Conservation (phyloP, 2,113 vertebrate genomes). For the Oncorhynchus clarkii region DNA sequence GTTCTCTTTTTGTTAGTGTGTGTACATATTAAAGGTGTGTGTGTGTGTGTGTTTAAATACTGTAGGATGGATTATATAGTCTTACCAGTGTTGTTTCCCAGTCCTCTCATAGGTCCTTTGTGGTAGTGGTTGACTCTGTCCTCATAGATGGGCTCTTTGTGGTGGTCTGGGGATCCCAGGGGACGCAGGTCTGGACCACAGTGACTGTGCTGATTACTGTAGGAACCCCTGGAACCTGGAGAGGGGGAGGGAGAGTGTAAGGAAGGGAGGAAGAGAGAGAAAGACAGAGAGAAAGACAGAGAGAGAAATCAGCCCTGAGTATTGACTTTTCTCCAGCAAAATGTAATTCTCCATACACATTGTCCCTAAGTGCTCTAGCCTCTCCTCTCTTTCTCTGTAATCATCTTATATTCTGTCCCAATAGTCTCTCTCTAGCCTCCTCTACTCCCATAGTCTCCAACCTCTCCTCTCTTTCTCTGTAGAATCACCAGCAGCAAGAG, state of each 20-base stretch:
- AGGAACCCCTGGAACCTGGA: conserved; percentile 90
- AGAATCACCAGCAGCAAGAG: too few relatives aligned
- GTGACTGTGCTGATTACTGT: conserved; percentile 95
- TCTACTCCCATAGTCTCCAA: too few relatives aligned
- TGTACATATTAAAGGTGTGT: background rate
- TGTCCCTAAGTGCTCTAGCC: background rate
- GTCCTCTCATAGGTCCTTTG: conserved; percentile 95
- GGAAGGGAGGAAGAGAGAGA: background rate
- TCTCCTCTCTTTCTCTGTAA: background rate
- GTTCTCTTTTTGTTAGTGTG: background rate
- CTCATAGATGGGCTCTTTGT: conserved; percentile 97
- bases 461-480: too few relatives aligned
- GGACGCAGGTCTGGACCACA: conserved; percentile 86
- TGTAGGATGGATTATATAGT: background rate
- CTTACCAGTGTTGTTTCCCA: conserved; percentile 95
- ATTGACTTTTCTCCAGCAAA: background rate
- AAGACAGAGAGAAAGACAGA: background rate
- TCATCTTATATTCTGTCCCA: too few relatives aligned
- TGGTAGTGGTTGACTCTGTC: conserved; percentile 96
- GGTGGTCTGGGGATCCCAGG: conserved; percentile 95
- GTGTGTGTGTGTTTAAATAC: background rate
- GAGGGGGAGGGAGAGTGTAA: conserved; percentile 16
- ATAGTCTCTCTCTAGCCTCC: too few relatives aligned
- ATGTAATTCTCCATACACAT: background rate
- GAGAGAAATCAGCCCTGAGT: background rate